Base-by-base conservation (phyloP, 2,888 invertebrate genomes). In the Miltochrista miniata region DNA sequence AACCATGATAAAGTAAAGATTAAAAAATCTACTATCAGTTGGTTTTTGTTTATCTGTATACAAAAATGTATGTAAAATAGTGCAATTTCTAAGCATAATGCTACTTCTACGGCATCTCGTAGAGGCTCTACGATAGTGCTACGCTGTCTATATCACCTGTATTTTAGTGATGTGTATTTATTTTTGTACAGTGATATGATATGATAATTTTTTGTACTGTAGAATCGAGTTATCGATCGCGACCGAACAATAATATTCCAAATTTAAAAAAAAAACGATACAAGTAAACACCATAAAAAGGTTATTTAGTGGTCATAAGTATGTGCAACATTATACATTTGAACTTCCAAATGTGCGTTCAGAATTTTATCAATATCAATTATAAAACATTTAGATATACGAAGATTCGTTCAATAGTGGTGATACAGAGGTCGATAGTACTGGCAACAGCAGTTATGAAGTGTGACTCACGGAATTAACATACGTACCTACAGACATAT, bases 51-150 rank as follows among this genome's bases (percentile, higher is more conserved):
- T 56, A 56, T 55, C 49, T 35, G 39, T 36, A 52, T 37, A 24
- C 18, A 30, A 48, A 51, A 44, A 59, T 41, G 51, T 48, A 45
- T 35, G 48, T 42, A 41, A 54, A 52, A 58, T 45, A 38, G 31
- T 42, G 12, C 34, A 40, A 38, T 34, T 37, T 55, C 35, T 45
- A 40, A 37, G 33, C 39, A 46, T 54, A 56, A 49, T 56, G 34
- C 44, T 50, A 34, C 46, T 54, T 64, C 87, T 87, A 88, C 88
- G 81, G 60, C 52, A 54, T 59, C 56, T 74, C 85, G 87, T 88
- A 87, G 87, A 74, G 51, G 64, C 60, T 78, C 88, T 88, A 89
- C 88, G 87, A 70, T 64, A 55, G 40, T 64, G 83, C 88, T 87
- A 87, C 87, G 81, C 56, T 30, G 14, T 44, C 36, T 43, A 46